Conservation (phyloP, 2,888 invertebrate genomes). For the Cyclophora punctaria region DNA sequence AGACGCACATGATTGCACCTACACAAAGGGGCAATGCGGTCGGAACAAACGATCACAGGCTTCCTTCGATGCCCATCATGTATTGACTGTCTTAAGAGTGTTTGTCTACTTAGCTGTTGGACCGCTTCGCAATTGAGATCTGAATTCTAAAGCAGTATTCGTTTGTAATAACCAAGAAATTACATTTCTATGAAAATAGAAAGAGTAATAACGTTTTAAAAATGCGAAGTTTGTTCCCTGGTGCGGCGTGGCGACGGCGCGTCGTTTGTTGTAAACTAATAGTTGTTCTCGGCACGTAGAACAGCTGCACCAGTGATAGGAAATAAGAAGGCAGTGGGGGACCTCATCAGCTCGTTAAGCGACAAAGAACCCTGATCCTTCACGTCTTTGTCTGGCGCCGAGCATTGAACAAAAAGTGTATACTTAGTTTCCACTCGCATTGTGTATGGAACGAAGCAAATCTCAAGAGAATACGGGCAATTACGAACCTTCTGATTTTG, state of each 20-base stretch:
- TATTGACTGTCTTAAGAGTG: no score
- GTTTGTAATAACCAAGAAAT: no score
- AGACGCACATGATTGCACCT: slow-evolving; percentile 35
- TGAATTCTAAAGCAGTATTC: no score
- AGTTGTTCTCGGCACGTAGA: slow-evolving; percentile 12
- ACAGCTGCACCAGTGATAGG: slow-evolving; percentile 20
- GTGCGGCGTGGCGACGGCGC: neutral
- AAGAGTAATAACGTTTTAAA: no score
- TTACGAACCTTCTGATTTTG: slow-evolving; percentile 23
- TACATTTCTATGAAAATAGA: no score
- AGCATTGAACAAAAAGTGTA: slow-evolving; percentile 37
- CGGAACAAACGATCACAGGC: neutral
- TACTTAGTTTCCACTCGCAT: slow-evolving; percentile 21
- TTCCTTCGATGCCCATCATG: neutral
- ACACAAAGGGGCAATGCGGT: slow-evolving; percentile 9
- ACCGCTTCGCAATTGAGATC: no score
- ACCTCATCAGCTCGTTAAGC: slow-evolving; percentile 45
- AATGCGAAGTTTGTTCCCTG: neutral
- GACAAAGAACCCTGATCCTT: slow-evolving; percentile 46
- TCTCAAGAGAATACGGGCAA: slow-evolving; percentile 22
- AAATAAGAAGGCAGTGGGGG: slow-evolving; percentile 22
- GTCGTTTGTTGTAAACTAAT: slow-evolving; percentile 1
- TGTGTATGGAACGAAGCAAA: slow-evolving; percentile 13
- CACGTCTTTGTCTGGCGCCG: slow-evolving; percentile 36
- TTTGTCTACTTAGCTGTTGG: no score